These are phyloP conservation scores for Chrysomallon squamiferum DNA, from an alignment of 1,140 invertebrate species.

Conservation along the genomic window DNA sequence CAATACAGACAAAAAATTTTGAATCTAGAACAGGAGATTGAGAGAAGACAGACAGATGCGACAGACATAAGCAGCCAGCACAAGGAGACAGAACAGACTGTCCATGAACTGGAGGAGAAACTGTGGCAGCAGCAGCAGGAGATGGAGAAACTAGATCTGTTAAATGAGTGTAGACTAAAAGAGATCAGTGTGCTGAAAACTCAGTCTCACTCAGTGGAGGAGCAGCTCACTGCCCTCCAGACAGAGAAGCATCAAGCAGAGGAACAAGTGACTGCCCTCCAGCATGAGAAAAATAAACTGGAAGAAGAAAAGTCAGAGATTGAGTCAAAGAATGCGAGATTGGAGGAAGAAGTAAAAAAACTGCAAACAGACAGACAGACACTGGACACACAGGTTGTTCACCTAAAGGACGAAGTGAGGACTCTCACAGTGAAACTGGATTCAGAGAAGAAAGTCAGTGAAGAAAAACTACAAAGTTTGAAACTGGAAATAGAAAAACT, in stretches of 20 bases:
- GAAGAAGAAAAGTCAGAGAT: slow-evolving; percentile 19
- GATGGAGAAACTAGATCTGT: slow-evolving; percentile 10
- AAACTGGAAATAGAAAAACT: background rate
- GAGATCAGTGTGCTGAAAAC: too few species aligned
- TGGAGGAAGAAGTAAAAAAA: background rate
- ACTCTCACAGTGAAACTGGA: background rate
- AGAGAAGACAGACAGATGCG: slow-evolving; percentile 11
- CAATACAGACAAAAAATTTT: slow-evolving; percentile 12
- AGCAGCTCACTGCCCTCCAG: too few species aligned
- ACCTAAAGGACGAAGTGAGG: background rate
- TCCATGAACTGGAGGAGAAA: slow-evolving; percentile 6
- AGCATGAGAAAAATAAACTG: slow-evolving; percentile 9
- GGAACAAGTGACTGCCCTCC: background rate
- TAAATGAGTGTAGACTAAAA: too few species aligned
- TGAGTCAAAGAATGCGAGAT: background rate
- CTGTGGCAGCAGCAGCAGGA: slow-evolving; percentile 13
- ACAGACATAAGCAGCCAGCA: slow-evolving; percentile 2
- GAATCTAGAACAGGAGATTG: slow-evolving; percentile 1
- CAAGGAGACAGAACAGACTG: background rate
- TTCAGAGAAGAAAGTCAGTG: background rate
- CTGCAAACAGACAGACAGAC: background rate
- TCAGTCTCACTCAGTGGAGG: too few species aligned
- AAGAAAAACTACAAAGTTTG: slow-evolving; percentile 1
- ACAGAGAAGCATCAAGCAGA: slow-evolving; percentile 7
- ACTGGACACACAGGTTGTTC: background rate